A percentile compares a stretch with the other conserved stretches of the same genome.
Conservation (phyloP, 2,113 vertebrate genomes). For the Shinisaurus crocodilurus region DNA sequence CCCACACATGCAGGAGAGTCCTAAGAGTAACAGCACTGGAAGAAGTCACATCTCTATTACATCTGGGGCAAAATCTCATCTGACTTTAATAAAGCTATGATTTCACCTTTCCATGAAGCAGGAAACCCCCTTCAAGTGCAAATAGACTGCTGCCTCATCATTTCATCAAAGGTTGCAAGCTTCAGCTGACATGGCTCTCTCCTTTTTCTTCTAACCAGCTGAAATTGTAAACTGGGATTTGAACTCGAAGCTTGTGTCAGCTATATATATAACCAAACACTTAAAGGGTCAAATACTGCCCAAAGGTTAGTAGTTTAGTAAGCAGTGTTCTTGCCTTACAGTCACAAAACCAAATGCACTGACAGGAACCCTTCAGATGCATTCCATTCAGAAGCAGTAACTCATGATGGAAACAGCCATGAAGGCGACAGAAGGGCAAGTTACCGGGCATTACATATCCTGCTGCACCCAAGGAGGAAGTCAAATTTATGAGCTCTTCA, state of each 20-base stretch:
- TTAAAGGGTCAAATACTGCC: conserved; percentile 13
- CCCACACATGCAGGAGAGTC: neutral
- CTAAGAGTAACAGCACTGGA: neutral
- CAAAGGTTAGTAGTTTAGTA: conserved; percentile 10
- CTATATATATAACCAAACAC: conserved; percentile 1
- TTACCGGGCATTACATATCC: neutral
- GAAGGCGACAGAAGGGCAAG: neutral
- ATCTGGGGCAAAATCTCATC: neutral
- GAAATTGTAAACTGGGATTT: conserved; percentile 29
- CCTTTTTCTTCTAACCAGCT: conserved; percentile 20
- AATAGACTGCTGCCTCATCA: neutral
- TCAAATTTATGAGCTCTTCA: neutral
- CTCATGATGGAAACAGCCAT: neutral
- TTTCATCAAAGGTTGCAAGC: neutral
- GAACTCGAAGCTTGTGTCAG: conserved; percentile 6
- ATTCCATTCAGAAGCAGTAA: neutral
- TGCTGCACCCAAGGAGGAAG: neutral
- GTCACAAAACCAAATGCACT: neutral
- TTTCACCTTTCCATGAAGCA: neutral
- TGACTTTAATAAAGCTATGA: neutral
- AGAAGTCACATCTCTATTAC: neutral
- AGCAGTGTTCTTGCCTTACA: neutral
- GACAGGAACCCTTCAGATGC: neutral
- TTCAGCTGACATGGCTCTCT: neutral
- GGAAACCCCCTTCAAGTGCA: neutral